Base-by-base conservation (phyloP, 2,113 vertebrate genomes). In the Paraplagusia blochii region DNA sequence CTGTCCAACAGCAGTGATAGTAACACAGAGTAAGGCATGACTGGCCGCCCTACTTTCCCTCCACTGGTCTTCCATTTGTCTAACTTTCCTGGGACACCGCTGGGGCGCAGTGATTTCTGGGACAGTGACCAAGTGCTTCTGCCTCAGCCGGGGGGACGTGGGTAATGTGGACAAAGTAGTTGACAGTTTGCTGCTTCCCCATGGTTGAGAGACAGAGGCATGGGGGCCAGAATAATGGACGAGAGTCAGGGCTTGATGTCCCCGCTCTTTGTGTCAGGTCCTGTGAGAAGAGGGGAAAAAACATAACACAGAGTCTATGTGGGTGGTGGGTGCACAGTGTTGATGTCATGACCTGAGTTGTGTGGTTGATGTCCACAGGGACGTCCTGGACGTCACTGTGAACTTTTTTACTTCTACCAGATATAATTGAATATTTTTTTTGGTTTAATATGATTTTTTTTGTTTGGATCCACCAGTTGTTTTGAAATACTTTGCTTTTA, bases 91-190 rank as follows among this genome's bases (percentile, higher is more conserved):
- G 49, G 73, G 77, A 81, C 61, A 79, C 83, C 86, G 74, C 80
- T 77, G 81, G 87, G 85, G 72, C 77, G 55, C 81, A 77, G 82
- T 85, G 86, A 87, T 87, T 88, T 89, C 87, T 85, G 82, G 88
- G 89, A 90, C 88, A 87, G 81, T 88, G 87, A 90, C 88, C 88
- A 89, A 90, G 88, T 89, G 81, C 84, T 82, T 74, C 83, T 87
- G 89, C 88, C 87, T 84, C 81, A 83, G 85, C 86, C 85, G 82
- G 87, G 88, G 88, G 90, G 86, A 89, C 84, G 64, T 83, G 84
- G 85, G 83, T 90, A 90, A 90, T 89, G 85, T 90, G 88, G 88
- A 88, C 87, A 85, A 88, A 88, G 85, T 82, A 83, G 81, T 83
- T 83, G 85, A 87, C 74, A 83, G 82, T 88, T 86, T 87, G 77